Percentiles rank a stretch among this genome's conserved stretches.
Evolutionary conservation across 2,797 vertebrate genomes (phyloP).

Genomic region (Hippoglossus hippoglossus): DNA sequence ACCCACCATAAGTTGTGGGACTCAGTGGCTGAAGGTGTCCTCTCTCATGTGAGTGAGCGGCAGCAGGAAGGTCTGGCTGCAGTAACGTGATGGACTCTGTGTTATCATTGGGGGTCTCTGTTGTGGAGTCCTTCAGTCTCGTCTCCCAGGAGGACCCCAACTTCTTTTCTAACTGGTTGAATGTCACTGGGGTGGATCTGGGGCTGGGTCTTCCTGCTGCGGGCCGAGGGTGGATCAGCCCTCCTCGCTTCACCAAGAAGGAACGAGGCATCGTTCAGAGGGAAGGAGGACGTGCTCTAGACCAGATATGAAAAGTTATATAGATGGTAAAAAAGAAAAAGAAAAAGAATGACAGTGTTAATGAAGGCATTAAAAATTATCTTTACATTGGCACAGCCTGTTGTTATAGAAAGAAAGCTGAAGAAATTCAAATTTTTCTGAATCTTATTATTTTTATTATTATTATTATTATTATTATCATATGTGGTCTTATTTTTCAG

Average conservation of each 20-base stretch:
- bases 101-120: constrained; percentile 5
- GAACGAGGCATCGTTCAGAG: constrained; percentile 82
- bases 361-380: neutral
- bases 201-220: constrained; percentile 41
- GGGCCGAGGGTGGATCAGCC: constrained; percentile 60
- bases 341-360: neutral
- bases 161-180: constrained; percentile 18
- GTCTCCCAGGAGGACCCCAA: constrained; percentile 34
- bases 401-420: neutral
- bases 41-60: constrained; percentile 6
- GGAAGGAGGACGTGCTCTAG: neutral
- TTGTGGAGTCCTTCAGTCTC: constrained; percentile 41
- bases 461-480: neutral
- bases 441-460: neutral
- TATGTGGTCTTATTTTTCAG: too few species aligned
- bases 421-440: neutral
- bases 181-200: constrained; percentile 17
- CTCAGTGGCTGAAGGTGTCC: constrained; percentile 3
- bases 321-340: neutral
- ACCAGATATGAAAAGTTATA: constrained; percentile 5
- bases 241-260: constrained; percentile 83
- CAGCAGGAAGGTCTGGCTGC: constrained; percentile 16
- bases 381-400: neutral
- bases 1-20: constrained; percentile 40
- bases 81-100: neutral